A percentile compares a stretch with the other conserved stretches of the same genome.
phyloP scores from a whole-genome alignment of 2,113 vertebrate genomes.

The Leptosomus discolor region DNA sequence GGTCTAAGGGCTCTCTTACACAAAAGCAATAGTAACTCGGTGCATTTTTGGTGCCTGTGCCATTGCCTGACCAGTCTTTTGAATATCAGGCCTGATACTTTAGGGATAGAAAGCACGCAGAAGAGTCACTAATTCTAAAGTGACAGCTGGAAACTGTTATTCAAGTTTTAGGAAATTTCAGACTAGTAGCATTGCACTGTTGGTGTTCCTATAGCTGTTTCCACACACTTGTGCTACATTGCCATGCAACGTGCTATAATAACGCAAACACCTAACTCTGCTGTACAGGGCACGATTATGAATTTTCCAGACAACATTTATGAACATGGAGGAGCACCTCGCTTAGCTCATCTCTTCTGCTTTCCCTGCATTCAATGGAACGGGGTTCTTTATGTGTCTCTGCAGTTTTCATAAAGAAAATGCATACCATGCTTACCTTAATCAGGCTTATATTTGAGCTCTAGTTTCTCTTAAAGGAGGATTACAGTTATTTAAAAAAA shows the following conservation, averaged over 20 bases:
- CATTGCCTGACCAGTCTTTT: not conserved
- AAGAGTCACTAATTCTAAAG: not conserved
- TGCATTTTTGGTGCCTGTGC: not conserved
- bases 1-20: not conserved
- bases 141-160: not conserved
- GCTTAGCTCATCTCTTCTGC: not conserved
- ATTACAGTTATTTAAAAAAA: not conserved
- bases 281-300: not conserved
- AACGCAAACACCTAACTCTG: not conserved
- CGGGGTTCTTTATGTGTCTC: not conserved
- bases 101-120: not conserved
- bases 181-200: not conserved
- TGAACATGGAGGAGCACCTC: not conserved
- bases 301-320: not conserved
- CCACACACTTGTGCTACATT: not conserved
- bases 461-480: not conserved
- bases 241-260: fast-evolving
- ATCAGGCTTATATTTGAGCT: not conserved
- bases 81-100: not conserved
- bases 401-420: not conserved
- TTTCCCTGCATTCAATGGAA: not conserved
- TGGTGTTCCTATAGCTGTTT: not conserved
- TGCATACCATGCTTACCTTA: not conserved
- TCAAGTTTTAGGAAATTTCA: not conserved
- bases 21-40: not conserved